Evolutionary conservation across 2,113 vertebrate genomes (phyloP).

Genomic region (Rallus limicola): DNA sequence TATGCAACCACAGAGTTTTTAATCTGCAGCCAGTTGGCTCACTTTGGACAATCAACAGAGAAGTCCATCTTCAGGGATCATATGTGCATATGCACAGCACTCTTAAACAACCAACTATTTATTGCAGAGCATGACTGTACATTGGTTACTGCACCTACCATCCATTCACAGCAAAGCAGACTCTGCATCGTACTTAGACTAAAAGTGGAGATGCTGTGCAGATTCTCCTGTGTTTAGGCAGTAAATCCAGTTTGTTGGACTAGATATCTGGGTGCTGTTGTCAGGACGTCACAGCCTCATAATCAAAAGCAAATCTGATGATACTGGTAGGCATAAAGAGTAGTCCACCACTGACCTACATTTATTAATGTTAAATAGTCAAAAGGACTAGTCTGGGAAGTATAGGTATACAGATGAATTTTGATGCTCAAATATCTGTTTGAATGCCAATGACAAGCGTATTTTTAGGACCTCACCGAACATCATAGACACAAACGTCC

Average conservation of each 20-base stretch:
- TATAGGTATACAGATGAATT: neutral
- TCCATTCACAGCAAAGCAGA: neutral
- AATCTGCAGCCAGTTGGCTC: neutral
- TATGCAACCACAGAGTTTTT: neutral
- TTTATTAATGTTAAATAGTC: neutral
- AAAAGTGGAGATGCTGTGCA: neutral
- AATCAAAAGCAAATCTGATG: neutral
- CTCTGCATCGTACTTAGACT: neutral
- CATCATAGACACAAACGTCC: neutral
- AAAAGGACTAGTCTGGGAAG: neutral
- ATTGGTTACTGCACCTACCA: neutral
- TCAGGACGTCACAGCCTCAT: neutral
- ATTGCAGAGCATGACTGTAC: neutral
- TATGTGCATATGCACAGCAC: neutral
- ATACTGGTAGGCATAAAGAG: neutral
- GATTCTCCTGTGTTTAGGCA: neutral
- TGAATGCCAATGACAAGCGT: neutral
- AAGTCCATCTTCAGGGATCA: neutral
- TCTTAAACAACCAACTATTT: neutral
- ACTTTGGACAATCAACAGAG: neutral
- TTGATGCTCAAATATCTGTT: neutral
- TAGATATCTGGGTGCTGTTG: neutral
- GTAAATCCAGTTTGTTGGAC: neutral
- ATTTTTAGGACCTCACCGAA: neutral
- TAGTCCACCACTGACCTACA: neutral